Evolutionary conservation across 2,797 vertebrate species (phyloP).

Genomic region (Silurus aristotelis): DNA sequence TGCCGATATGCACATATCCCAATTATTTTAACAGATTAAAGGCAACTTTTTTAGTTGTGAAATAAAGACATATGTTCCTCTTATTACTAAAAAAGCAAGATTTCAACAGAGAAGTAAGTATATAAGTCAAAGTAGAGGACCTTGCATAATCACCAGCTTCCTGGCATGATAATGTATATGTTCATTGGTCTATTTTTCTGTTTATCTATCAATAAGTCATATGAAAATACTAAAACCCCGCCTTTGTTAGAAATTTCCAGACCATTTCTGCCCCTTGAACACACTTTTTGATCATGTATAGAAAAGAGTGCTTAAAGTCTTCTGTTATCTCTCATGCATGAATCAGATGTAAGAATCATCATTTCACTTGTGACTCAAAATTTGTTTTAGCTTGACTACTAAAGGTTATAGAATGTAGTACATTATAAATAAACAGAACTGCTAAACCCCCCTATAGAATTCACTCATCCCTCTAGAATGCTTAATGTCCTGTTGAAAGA

Average conservation of each 20-base stretch:
- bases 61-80: conserved; percentile 44
- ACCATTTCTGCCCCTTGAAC: neutral
- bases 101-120: conserved; percentile 36
- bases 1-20: too few species aligned
- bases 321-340: neutral
- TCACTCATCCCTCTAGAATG: too few species aligned
- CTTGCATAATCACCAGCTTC: conserved; percentile 49
- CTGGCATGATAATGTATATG: conserved; percentile 38
- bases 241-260: neutral
- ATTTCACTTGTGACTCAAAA: conserved; percentile 12
- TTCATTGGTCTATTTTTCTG: neutral
- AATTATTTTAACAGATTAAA: neutral
- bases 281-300: neutral
- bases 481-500: neutral
- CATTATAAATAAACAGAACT: neutral
- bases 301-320: neutral
- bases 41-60: conserved; percentile 35
- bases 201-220: neutral
- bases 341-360: conserved; percentile 1
- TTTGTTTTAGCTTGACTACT: neutral
- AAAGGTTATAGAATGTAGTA: neutral
- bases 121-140: conserved; percentile 32
- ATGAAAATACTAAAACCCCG: neutral
- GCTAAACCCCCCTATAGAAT: neutral
- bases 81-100: conserved; percentile 26